Base-by-base conservation (phyloP, 2,888 invertebrate genomes). In the Ptilodon capucinus region DNA sequence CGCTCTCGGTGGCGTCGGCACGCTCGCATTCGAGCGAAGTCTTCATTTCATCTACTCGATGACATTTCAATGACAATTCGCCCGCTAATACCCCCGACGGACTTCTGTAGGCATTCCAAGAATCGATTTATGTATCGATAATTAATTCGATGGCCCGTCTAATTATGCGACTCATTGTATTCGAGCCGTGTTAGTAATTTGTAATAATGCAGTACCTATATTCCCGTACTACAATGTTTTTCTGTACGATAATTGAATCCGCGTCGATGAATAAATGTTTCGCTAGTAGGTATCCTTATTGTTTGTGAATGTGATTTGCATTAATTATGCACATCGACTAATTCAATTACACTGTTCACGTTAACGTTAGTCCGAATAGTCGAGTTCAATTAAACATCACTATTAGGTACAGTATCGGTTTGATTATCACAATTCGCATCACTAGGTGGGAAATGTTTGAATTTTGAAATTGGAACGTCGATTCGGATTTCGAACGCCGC, bases 1-100 rank as follows among this genome's bases (percentile, higher is more conserved):
- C 85, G 70, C 76, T 84, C 42, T 89, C 89, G 64, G 88, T 87
- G 84, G 87, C 78, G 57, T 91, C 91, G 62, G 86, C 79, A 71
- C 89, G 86, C 78, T 91, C 90, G 80, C 87, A 87, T 79, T 90
- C 90, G 73, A 91, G 84, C 85, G 90, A 79, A 62, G 91, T 90
- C 89, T 90, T 91, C 91, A 91, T 91, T 76, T 90, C 90, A 89
- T 86, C 83, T 88, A 69, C 79, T 79, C 79, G 74, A 78, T 79
- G 64, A 72, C 88, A 89, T 89, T 71, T 53, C 56, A 46, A 56
- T 44, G 48, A 44, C 48, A 57, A 64, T 64, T 55, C 45, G 41
- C 51, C 43, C 44, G 47, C 50, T 35, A 42, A 34, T 32, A 39
- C 36, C 38, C 35, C 59, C 63, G 60, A 57, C 57, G 54, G 54